A percentile compares a stretch with the other conserved stretches of the same genome.
Evolutionary conservation across 2,113 vertebrate genomes (phyloP).

Genomic region (Xenopus laevis): DNA sequence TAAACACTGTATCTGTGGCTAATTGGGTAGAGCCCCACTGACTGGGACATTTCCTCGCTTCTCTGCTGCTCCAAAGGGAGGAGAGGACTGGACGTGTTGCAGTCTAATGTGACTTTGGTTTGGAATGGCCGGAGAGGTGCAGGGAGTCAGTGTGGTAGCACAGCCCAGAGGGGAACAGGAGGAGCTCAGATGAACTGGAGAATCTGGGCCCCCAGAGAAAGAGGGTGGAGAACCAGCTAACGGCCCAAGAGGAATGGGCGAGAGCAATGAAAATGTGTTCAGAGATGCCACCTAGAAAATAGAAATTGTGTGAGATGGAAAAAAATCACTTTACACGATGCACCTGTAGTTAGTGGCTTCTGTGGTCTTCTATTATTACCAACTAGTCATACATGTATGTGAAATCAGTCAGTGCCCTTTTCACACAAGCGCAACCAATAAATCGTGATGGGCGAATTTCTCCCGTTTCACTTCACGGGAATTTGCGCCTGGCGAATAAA

Average conservation of each 20-base stretch:
- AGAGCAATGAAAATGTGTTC: background rate
- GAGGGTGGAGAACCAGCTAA: conserved; percentile 42
- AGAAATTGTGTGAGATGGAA: no score
- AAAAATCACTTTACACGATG: no score
- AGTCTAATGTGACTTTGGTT: conserved; percentile 28
- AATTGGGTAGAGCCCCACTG: background rate
- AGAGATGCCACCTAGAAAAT: no score
- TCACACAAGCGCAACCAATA: no score
- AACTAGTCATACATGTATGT: no score
- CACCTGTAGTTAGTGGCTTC: no score
- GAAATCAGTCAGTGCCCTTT: no score
- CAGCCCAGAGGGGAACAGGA: conserved; percentile 1
- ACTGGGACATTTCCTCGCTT: conserved; percentile 32
- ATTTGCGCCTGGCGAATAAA: no score
- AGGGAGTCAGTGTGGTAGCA: background rate
- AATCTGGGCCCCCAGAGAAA: conserved; percentile 18
- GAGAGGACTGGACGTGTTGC: conserved; percentile 19
- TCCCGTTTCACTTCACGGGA: no score
- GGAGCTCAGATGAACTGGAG: conserved; percentile 37
- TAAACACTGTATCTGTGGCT: conserved; percentile 1
- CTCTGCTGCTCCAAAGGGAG: conserved; percentile 39
- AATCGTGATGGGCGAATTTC: no score
- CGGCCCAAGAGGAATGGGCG: conserved; percentile 41
- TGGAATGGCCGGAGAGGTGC: conserved; percentile 28
- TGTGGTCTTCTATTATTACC: no score